phyloP scores from a whole-genome alignment of 1,140 invertebrate species.

The Monomorium pharaonis region DNA sequence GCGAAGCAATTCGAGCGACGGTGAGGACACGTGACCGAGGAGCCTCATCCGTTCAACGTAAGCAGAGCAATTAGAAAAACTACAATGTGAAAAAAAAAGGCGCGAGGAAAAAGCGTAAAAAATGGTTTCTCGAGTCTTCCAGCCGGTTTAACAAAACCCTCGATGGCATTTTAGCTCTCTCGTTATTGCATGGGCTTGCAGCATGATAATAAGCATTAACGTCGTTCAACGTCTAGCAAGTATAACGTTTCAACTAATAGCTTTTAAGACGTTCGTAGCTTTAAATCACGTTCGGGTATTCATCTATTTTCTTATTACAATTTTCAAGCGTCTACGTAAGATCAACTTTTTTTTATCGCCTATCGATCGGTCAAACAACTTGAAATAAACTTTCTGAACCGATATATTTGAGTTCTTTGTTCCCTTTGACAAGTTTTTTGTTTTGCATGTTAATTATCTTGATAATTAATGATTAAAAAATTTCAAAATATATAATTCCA shows the following conservation, averaged over 20 bases:
- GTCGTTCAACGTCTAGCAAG: not conserved
- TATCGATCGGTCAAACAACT: not conserved
- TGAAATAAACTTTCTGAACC: not conserved
- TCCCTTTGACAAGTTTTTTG: not conserved
- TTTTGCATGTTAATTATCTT: not conserved
- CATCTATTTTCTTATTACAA: not conserved
- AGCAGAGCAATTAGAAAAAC: slow-evolving; percentile 73
- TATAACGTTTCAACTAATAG: not conserved
- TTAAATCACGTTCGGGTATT: not conserved
- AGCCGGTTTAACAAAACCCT: slow-evolving; percentile 72
- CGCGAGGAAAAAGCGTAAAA: slow-evolving; percentile 70
- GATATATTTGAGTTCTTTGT: not conserved
- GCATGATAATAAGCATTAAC: slow-evolving; percentile 15
- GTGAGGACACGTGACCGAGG: slow-evolving; percentile 60
- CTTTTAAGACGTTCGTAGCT: not conserved
- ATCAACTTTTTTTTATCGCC: not conserved
- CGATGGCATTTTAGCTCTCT: not conserved
- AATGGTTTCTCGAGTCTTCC: slow-evolving; percentile 73
- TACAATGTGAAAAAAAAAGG: slow-evolving; percentile 56
- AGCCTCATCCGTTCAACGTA: slow-evolving; percentile 40
- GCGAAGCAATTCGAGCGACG: slow-evolving; percentile 52
- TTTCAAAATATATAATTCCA: not conserved
- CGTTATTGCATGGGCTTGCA: not conserved
- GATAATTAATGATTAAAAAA: not conserved
- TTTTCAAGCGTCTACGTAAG: not conserved